Base-by-base conservation (phyloP, 2,888 invertebrate species). In the Hemistola chrysoprasaria region DNA sequence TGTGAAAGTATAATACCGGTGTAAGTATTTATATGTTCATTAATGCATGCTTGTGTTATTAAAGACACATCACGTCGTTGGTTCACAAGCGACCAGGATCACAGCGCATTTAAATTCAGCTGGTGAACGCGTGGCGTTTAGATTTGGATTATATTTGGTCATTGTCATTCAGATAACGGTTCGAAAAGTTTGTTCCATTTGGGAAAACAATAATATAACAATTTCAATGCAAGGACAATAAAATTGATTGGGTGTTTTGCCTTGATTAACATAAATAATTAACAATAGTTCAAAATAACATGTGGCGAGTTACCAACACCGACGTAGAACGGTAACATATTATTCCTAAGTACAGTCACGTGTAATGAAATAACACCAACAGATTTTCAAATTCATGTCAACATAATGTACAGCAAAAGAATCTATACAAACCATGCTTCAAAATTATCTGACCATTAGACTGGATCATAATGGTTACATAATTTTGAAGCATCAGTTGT, bases 131-230 rank as follows among this genome's bases (percentile, higher is more conserved):
- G 64, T 70, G 74, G 71, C 84, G 83, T 83, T 88, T 86, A 85
- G 79, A 88, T 87, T 84, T 87, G 83, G 88, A 88, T 86, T 87
- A 87, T 83, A 75, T 76, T 77, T 73, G 73, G 71, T 81, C 78
- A 83, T 86, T 86, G 82, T 81, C 71, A 86, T 86, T 82, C 85
- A 67, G 59, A 63, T 67, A 70, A 76, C 79, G 71, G 70, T 61
- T 55, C 57, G 62, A 66, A 68, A 71, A 72, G 71, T 75, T 77
- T 72, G 77, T 75, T 76, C 77, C 75, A 82, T 82, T 85, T 78
- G 72, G 71, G 65, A 73, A 44, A 73, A 77, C 79, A 68, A 78
- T 79, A 76, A 75, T 75, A 76, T 63, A 71, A 70, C 69, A 66
- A 74, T 78, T 75, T 72, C 68, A 65, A 59, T 42, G 49, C 59